Conservation (phyloP, 2,797 vertebrate genomes). For the Danio kyathit region DNA sequence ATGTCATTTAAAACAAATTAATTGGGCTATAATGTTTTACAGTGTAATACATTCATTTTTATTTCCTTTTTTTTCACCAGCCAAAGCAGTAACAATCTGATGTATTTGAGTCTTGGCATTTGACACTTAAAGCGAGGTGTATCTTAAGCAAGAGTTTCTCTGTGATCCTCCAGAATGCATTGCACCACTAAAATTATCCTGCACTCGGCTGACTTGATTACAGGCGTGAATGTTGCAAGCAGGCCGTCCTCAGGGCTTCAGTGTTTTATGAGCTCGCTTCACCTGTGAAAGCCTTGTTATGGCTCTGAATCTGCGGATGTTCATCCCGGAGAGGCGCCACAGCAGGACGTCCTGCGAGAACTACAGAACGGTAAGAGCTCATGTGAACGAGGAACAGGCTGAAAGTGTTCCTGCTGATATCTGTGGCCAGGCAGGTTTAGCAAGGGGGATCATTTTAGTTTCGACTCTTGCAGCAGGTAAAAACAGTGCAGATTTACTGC, state of each 20-base stretch:
- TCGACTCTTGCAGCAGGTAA: constrained; percentile 23
- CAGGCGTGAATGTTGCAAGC: constrained; percentile 36
- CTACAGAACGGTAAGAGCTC: constrained; percentile 89
- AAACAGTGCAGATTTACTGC: neutral
- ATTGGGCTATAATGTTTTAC: neutral
- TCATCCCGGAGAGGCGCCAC: constrained; percentile 81
- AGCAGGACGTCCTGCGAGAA: constrained; percentile 85
- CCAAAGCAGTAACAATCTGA: neutral
- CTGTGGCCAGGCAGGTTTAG: neutral
- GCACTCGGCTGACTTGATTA: constrained; percentile 6
- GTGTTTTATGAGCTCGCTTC: constrained; percentile 17
- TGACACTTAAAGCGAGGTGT: constrained; percentile 45
- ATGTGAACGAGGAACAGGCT: too few species aligned
- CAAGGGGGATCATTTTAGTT: constrained; percentile 15
- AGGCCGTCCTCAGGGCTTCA: constrained; percentile 52
- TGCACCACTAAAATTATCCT: constrained; percentile 83
- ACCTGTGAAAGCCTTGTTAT: constrained; percentile 65
- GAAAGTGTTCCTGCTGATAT: neutral
- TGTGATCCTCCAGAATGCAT: constrained; percentile 44
- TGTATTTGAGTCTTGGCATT: neutral
- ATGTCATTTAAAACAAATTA: too few species aligned
- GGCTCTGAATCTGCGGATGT: constrained; percentile 76
- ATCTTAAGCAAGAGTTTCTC: constrained; percentile 46
- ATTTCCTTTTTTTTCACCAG: neutral
- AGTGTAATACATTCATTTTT: neutral